Conservation (phyloP, 1,140 invertebrate genomes). For the Tenebrio molitor region DNA sequence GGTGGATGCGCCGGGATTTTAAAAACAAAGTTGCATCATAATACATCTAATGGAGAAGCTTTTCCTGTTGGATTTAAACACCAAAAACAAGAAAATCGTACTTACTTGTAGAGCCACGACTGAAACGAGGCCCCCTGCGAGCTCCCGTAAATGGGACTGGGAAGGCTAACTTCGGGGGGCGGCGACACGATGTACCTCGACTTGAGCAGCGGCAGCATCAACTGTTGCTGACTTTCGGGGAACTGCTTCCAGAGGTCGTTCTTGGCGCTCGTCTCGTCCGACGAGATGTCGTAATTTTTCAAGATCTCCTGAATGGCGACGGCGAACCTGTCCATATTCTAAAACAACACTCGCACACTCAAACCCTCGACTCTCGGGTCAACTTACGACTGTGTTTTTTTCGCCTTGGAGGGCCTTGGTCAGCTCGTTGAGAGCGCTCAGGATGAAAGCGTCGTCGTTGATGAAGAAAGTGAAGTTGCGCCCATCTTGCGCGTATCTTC, state of each 20-base stretch:
- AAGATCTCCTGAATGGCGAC: conserved; percentile 84
- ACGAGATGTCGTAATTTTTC: conserved; percentile 77
- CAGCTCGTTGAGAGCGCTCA: conserved; percentile 76
- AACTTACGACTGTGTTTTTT: conserved; percentile 75
- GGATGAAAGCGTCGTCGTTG: conserved; percentile 76
- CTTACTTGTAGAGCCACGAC: conserved; percentile 81
- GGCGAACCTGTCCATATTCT: conserved; percentile 79
- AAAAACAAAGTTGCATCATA: no score
- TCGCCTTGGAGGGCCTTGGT: conserved; percentile 80
- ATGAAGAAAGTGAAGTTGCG: conserved; percentile 71
- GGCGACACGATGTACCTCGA: conserved; percentile 72
- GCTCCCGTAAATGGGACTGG: conserved; percentile 71
- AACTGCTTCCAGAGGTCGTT: conserved; percentile 79
- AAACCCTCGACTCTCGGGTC: no score
- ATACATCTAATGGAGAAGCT: background rate
- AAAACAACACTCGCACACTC: no score
- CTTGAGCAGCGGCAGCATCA: conserved; percentile 78
- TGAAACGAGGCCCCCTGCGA: conserved; percentile 75
- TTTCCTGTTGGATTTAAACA: no score
- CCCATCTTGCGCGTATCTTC: conserved; percentile 65
- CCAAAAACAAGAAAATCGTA: conserved; percentile 46
- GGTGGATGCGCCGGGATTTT: conserved; percentile 4
- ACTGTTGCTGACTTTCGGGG: conserved; percentile 75
- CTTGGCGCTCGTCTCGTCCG: conserved; percentile 68
- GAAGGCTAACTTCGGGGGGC: conserved; percentile 62